Evolutionary conservation across 2,888 invertebrate genomes (phyloP).

Genomic region (Eupithecia inturbata): DNA sequence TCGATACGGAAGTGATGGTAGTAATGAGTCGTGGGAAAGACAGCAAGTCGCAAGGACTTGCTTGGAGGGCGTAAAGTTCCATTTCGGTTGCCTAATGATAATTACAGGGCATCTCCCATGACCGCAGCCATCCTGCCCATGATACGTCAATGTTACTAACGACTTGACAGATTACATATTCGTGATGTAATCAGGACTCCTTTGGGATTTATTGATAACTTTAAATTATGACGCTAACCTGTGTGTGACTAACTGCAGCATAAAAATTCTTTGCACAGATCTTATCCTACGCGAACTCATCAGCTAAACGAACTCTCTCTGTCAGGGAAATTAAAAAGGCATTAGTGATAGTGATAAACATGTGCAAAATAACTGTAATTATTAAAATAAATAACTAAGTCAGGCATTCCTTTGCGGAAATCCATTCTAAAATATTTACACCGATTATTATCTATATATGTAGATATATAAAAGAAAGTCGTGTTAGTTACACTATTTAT

Average conservation of each 20-base stretch:
- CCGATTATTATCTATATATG: background rate
- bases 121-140: constrained; percentile 49
- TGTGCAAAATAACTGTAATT: constrained; percentile 1
- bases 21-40: constrained; percentile 70
- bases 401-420: background rate
- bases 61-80: constrained; percentile 48
- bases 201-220: background rate
- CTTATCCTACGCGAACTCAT: constrained; percentile 9
- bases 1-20: constrained; percentile 62
- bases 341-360: background rate
- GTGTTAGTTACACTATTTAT: too few species aligned
- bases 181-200: constrained; percentile 1
- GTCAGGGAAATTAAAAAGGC: constrained; percentile 5
- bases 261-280: constrained; percentile 5
- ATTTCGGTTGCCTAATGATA: constrained; percentile 52
- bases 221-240: background rate
- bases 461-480: too few species aligned
- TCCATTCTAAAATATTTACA: background rate
- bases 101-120: constrained; percentile 51
- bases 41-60: constrained; percentile 48
- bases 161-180: constrained; percentile 28
- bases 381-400: background rate
- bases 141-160: constrained; percentile 37
- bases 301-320: background rate
- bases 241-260: background rate